Evolutionary conservation across 1,140 invertebrate species (phyloP).

Genomic region (Chymomyza costata): DNA sequence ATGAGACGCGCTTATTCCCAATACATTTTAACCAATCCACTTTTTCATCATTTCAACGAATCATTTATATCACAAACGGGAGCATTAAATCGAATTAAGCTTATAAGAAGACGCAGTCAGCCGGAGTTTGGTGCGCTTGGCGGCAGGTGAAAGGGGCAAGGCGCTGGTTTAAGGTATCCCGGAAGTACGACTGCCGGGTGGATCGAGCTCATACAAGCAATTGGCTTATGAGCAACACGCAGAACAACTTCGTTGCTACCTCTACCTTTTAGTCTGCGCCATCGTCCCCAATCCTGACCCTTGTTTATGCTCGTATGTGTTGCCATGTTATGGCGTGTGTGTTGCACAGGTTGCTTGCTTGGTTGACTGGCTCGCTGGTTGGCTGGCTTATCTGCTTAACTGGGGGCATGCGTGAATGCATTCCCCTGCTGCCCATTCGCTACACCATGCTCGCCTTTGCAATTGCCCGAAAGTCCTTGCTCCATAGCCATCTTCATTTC

Average conservation of each 20-base stretch:
- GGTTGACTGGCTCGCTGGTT: slow-evolving; percentile 31
- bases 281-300: no score
- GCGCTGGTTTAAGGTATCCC: slow-evolving; percentile 30
- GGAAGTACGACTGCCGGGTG: no score
- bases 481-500: neutral
- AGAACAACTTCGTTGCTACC: slow-evolving; percentile 22
- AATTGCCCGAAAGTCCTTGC: slow-evolving; percentile 6
- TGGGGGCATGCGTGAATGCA: slow-evolving; percentile 56
- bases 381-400: slow-evolving; percentile 66
- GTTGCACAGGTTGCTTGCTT: slow-evolving; percentile 22
- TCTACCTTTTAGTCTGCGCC: no score
- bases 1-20: slow-evolving; percentile 50
- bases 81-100: slow-evolving; percentile 75
- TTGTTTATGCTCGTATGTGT: slow-evolving; percentile 31
- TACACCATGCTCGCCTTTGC: neutral
- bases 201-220: slow-evolving; percentile 68
- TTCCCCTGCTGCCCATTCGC: slow-evolving; percentile 1
- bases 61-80: slow-evolving; percentile 74
- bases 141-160: neutral
- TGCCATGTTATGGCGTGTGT: slow-evolving; percentile 1
- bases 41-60: slow-evolving; percentile 74
- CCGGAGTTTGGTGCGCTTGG: slow-evolving; percentile 30
- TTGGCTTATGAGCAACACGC: slow-evolving; percentile 67
- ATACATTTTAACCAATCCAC: slow-evolving; percentile 72
- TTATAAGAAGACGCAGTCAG: slow-evolving; percentile 58